Evolutionary conservation across 37 sponge, comb jelly and placozoan species (phyloP).

Genomic region (Lycopodina hypogea): DNA sequence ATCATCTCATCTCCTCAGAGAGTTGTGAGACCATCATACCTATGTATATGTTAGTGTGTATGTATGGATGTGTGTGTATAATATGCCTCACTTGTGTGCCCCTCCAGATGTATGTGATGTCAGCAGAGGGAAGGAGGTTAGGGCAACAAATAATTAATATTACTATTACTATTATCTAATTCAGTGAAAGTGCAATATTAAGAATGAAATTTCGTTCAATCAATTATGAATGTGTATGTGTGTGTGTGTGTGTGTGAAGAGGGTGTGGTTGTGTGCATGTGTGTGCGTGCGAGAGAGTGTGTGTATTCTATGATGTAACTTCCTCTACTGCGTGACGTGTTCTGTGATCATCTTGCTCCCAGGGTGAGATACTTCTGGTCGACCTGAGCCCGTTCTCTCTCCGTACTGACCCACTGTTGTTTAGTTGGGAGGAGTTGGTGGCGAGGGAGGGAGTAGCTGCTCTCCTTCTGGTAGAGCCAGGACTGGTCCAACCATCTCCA

Average conservation of each 20-base stretch:
- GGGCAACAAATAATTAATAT: too few species aligned
- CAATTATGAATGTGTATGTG: background rate
- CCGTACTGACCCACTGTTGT: constrained; percentile 84
- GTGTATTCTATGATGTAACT: background rate
- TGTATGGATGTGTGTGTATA: background rate
- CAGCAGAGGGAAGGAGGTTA: constrained; percentile 54
- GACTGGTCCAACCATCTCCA: background rate
- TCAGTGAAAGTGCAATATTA: too few species aligned
- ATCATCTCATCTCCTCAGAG: background rate
- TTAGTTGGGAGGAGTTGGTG: constrained; percentile 85
- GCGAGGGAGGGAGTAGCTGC: background rate
- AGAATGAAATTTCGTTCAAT: background rate
- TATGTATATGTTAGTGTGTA: background rate
- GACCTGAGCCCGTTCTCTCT: constrained; percentile 88
- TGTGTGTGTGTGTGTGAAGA: constrained; percentile 15
- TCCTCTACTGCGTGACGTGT: background rate
- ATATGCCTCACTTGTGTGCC: background rate
- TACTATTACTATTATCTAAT: too few species aligned
- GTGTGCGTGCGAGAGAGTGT: constrained; percentile 4
- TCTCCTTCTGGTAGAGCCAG: background rate
- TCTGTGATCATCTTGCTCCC: background rate
- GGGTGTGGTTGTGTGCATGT: background rate
- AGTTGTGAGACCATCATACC: background rate
- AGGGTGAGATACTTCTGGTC: constrained; percentile 57
- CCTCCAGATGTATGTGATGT: constrained; percentile 56